Base-by-base conservation (phyloP, 2,888 invertebrate species). In the Timema podura region DNA sequence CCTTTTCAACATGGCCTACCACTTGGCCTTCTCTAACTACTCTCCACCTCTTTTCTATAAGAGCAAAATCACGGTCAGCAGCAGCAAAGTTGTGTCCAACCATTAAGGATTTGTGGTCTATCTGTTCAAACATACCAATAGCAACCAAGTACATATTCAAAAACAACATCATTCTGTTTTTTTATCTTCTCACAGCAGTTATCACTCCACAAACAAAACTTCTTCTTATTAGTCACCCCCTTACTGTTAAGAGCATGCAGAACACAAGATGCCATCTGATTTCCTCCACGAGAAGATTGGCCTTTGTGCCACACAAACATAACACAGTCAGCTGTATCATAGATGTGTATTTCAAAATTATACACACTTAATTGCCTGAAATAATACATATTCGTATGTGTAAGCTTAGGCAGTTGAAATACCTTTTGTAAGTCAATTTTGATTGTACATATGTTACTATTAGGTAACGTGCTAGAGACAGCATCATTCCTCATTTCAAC, bases 21-120 rank as follows among this genome's bases (percentile, higher is more conserved):
- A 54, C 7, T 7, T 54, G 54, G 16, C 54, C 54, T 54, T 54
- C 3, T 15, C 1, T 5, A n/a, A 57, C 9, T 57, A n/a, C 15
- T 0, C 30, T 5, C n/a, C 9, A n/a, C n/a, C 5, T 8, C 30
- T 57, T 57, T 57, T 57, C 57, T 57, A 57, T 57, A 6, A 57
- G 57, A n/a, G 57, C 57, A 57, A n/a, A 57, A 57, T 57, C 57
- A n/a, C n/a, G 0, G 30, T 57, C 57, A 57, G 57, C 57, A 7
- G n/a, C 51, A 13, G 51, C 57, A 57, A 57, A 57, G 57, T 1
- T 57, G 5, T 57, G 15, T 8, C n/a, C 57, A 16, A 57, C 57
- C 15, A 57, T 57, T 1, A 5, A 57, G n/a, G 0, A 57, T n/a
- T 57, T 13, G 6, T 57, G 8, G 9, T 57, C 57, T 8, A 57